phyloP scores from a whole-genome alignment of 2,888 invertebrate genomes.

The Zootermopsis nevadensis region DNA sequence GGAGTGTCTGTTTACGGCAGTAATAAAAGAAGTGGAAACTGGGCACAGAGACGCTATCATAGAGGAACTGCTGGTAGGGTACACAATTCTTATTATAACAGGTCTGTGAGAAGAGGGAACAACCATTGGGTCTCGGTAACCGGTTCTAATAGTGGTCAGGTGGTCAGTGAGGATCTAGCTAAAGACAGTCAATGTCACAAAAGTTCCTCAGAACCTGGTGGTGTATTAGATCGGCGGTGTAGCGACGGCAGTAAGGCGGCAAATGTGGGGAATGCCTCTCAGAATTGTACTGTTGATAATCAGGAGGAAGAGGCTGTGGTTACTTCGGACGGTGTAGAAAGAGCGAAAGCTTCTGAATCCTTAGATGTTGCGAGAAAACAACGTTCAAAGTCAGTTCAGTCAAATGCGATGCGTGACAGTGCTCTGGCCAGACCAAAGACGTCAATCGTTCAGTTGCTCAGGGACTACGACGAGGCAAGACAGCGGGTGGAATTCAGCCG shows the following conservation, averaged over 20 bases:
- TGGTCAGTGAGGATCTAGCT: not conserved
- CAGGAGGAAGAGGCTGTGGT: not conserved
- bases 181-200: not conserved
- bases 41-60: not conserved
- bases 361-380: not conserved
- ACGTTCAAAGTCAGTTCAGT: not conserved
- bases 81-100: not conserved
- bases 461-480: constrained; percentile 59
- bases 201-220: not conserved
- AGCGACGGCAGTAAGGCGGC: not conserved
- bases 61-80: not conserved
- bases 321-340: not conserved
- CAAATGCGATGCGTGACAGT: not conserved
- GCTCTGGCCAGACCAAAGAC: not conserved
- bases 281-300: not conserved
- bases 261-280: not conserved
- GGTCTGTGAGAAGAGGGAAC: not conserved
- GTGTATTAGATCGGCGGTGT: not conserved
- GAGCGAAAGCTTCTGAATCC: not conserved
- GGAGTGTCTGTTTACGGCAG: no score
- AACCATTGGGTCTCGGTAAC: not conserved
- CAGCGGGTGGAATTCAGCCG: constrained; percentile 60
- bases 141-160: not conserved
- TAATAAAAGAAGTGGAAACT: not conserved
- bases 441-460: constrained; percentile 38